These are phyloP conservation scores for Dissostichus mawsoni DNA, from an alignment of 2,113 vertebrate species.

Conservation along the genomic window DNA sequence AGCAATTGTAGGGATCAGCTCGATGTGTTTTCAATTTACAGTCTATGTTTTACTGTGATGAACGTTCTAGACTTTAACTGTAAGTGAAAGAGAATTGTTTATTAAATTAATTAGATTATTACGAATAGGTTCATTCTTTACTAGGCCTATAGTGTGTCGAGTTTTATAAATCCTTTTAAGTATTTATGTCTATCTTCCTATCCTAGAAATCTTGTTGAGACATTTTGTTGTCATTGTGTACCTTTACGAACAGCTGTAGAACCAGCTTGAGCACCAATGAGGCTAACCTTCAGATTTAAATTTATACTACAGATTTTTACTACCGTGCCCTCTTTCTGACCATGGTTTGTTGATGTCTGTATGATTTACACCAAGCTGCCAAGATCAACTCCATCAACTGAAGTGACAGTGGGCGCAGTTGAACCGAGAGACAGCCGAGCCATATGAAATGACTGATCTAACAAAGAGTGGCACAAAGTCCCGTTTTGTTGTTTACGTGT, in stretches of 20 bases:
- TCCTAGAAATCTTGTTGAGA: neutral
- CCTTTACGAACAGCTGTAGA: conserved; percentile 17
- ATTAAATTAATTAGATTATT: neutral
- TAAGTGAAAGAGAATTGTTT: neutral
- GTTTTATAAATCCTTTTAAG: neutral
- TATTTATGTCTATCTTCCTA: neutral
- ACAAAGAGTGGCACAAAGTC: conserved; percentile 4
- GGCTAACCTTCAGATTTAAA: conserved; percentile 30
- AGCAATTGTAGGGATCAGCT: neutral
- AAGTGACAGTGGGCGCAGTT: conserved; percentile 1
- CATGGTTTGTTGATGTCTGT: conserved; percentile 5
- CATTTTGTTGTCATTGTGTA: conserved; percentile 6
- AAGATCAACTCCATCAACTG: conserved; percentile 7
- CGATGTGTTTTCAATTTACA: neutral
- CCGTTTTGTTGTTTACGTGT: neutral
- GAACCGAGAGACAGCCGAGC: neutral
- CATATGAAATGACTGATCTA: conserved; percentile 12
- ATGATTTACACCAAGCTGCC: conserved; percentile 36
- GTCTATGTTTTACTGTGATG: no score
- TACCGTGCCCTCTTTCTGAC: neutral
- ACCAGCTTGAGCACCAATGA: conserved; percentile 7
- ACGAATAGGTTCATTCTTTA: no score
- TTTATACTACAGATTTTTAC: conserved; percentile 2
- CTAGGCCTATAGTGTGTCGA: no score
- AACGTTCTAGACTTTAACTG: neutral